Evolutionary conservation across 2,888 invertebrate species (phyloP).

Genomic region (Ichneumoninae sp.): DNA sequence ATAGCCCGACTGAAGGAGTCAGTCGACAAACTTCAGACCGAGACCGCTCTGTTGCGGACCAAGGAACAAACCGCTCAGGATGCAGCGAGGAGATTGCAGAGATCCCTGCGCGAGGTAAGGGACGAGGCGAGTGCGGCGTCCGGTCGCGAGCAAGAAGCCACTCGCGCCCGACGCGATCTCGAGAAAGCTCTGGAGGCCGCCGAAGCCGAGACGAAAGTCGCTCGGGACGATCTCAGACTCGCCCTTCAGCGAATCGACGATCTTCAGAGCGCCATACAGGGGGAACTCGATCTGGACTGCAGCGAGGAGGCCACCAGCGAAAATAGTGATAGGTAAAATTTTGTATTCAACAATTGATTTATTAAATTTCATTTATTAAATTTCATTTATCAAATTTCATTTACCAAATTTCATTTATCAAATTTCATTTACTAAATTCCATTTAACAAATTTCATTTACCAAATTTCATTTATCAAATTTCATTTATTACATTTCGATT

Average conservation of each 20-base stretch:
- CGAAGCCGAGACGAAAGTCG: slow-evolving; percentile 89
- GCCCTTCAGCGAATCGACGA: slow-evolving; percentile 96
- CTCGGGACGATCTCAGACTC: slow-evolving; percentile 92
- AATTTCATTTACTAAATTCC: too few species aligned
- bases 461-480: not conserved
- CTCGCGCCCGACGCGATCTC: slow-evolving; percentile 90
- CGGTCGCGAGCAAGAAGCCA: slow-evolving; percentile 91
- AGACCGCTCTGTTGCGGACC: slow-evolving; percentile 89
- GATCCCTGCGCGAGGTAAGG: slow-evolving; percentile 89
- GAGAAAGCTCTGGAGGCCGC: slow-evolving; percentile 90
- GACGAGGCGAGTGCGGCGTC: slow-evolving; percentile 91
- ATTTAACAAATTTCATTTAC: not conserved
- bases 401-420: not conserved
- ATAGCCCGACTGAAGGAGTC: slow-evolving; percentile 90
- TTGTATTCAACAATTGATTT: not conserved
- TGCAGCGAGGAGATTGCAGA: slow-evolving; percentile 90
- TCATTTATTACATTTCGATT: not conserved
- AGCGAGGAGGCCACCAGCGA: slow-evolving; percentile 85
- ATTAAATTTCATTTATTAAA: not conserved
- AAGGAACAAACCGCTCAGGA: slow-evolving; percentile 93
- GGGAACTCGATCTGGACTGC: slow-evolving; percentile 90
- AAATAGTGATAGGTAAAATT: slow-evolving; percentile 88
- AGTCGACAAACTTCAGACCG: slow-evolving; percentile 90
- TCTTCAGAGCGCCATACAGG: slow-evolving; percentile 96
- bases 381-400: too few species aligned